Evolutionary conservation across 1,140 invertebrate species (phyloP).

Genomic region (Calephelis virginiensis): DNA sequence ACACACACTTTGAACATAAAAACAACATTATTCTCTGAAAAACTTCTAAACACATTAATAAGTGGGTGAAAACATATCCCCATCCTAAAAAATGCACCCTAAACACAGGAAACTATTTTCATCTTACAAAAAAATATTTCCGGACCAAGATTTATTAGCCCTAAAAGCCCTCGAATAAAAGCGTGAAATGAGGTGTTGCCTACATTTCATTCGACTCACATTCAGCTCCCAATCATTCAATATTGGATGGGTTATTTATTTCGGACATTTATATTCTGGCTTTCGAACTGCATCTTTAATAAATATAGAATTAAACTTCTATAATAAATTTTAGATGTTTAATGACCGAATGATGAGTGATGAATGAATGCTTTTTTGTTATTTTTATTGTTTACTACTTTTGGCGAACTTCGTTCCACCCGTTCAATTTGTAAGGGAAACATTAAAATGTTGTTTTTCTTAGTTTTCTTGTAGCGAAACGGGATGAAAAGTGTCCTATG

Average conservation of each 20-base stretch:
- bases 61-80: slow-evolving; percentile 9
- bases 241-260: slow-evolving; percentile 8
- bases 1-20: slow-evolving; percentile 12
- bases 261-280: background rate
- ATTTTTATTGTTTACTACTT: too few relatives aligned
- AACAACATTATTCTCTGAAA: slow-evolving; percentile 20
- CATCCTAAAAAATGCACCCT: slow-evolving; percentile 42
- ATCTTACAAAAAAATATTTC: slow-evolving; percentile 69
- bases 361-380: too few relatives aligned
- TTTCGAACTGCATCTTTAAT: background rate
- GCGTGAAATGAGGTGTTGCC: slow-evolving; percentile 74
- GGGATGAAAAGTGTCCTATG: too few relatives aligned
- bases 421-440: too few relatives aligned
- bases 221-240: slow-evolving; percentile 6
- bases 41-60: slow-evolving; percentile 23
- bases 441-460: too few relatives aligned
- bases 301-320: background rate
- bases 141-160: slow-evolving; percentile 67
- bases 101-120: slow-evolving; percentile 74
- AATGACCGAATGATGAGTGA: too few relatives aligned
- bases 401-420: too few relatives aligned
- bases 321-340: too few relatives aligned
- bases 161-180: slow-evolving; percentile 58
- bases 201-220: slow-evolving; percentile 24
- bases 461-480: too few relatives aligned